A percentile compares a stretch with the other conserved stretches of the same genome.
phyloP scores from a whole-genome alignment of 2,888 invertebrate genomes.

The Lasioglossum pauxillum region DNA sequence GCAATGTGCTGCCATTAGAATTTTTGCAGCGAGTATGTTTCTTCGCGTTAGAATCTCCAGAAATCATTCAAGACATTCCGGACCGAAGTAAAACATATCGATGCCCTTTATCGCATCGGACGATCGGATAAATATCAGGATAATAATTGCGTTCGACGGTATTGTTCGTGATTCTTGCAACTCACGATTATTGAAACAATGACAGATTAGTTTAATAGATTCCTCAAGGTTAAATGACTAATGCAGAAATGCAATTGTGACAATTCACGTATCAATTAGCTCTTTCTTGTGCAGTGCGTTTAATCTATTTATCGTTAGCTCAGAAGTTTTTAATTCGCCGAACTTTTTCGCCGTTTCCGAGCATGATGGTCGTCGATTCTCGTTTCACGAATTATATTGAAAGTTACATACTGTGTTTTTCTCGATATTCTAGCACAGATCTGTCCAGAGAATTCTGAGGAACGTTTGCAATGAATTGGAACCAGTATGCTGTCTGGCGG shows the following conservation, averaged over 20 bases:
- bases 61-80: neutral
- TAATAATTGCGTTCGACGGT: neutral
- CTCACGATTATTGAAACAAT: slow-evolving; percentile 20
- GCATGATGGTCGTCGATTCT: neutral
- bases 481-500: slow-evolving; percentile 11
- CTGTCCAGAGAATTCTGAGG: neutral
- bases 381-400: neutral
- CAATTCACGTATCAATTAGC: slow-evolving; percentile 1
- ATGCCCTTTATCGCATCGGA: neutral
- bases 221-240: slow-evolving; percentile 59
- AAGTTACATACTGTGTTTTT: slow-evolving; percentile 11
- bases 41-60: neutral
- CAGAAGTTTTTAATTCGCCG: neutral
- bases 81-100: neutral
- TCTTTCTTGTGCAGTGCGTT: neutral
- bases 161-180: slow-evolving; percentile 14
- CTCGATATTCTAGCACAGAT: slow-evolving; percentile 39
- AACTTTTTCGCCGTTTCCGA: neutral
- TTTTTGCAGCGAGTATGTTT: slow-evolving; percentile 35
- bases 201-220: slow-evolving; percentile 36
- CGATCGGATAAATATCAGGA: neutral
- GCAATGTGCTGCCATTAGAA: slow-evolving; percentile 67
- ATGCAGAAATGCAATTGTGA: slow-evolving; percentile 20
- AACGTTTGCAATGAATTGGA: slow-evolving; percentile 36
- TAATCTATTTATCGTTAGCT: neutral